Evolutionary conservation across 1,140 invertebrate genomes (phyloP), one percentile per base, ranked within the genome.

Genomic region (Olivierus martensii): DNA sequence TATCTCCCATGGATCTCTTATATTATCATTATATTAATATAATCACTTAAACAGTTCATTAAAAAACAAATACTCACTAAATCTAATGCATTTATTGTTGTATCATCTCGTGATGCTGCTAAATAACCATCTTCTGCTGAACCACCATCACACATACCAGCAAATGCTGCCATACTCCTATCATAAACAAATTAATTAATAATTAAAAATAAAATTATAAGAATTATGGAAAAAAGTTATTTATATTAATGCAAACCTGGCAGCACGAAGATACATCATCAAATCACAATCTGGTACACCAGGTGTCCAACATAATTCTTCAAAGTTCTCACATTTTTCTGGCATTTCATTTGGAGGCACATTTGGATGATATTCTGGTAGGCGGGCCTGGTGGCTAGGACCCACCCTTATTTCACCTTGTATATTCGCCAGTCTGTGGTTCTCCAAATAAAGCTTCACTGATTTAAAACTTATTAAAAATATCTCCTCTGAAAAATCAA

Each of bases 71-170:
- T 28, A 66, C 75, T 72, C 71, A 86, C 82, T 65, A 88, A 87
- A 70, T 94, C 87, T 63, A 96, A 77, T 59, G 93, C 92, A 75
- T 95, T 96, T 65, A 95, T 92, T 63, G 93, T 97, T 48, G 91
- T 98, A 70, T 95, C 91, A 75, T 98, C 93, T 68, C 89, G 75
- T 60, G 87, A 90, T 62, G 92, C 93, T 56, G 92, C 91, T 64
- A 89, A 79, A 76, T 89, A 94, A 66, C 91, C 90, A 73, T 96
- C 93, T 70, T 95, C 90, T 12, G 88, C 85, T 55, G 89, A 88
- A 58, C 91, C 92, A 52, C 91, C 91, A 77, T 96, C 91, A 80
- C 92, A 96, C 88, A 96, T 95, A 62, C 91, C 87, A 59, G 83
- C 84, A 75, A 95, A 96, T 46, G 92, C 91, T 48, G 73, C 72